Base-by-base conservation (phyloP, 2,113 vertebrate genomes). In the Scomber scombrus region DNA sequence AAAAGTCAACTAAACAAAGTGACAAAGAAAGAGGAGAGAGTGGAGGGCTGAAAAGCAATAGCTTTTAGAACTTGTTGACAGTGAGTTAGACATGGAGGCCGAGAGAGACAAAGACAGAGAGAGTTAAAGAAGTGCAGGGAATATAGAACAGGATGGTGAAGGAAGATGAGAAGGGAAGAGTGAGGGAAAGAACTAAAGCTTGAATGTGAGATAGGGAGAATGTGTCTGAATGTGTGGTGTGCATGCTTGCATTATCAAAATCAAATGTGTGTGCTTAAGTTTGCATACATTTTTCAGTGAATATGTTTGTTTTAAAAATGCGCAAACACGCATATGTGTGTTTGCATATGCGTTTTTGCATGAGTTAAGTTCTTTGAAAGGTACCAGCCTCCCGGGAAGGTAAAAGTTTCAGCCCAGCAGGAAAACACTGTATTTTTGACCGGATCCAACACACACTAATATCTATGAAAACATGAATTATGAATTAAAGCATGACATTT, bases 31-130 rank as follows among this genome's bases (percentile, higher is more conserved):
- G 49, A 45, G 18, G 26, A 55, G 43, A 63, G 15, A 75, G 70
- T 0, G 9, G 50, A 55, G 19, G 51, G 11, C 58, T 23, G 58
- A 51, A 67, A 72, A 71, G 65, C 55, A 80, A 62, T 71, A 43
- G 34, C 51, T 56, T 85, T 68, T 63, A 57, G 46, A 76, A 80
- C 52, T 61, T 81, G 83, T 62, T 83, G 71, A 81, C 68, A 64
- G 66, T 72, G 57, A 64, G 63, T 65, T 55, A 67, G 45, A 87
- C 61, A 81, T 26, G 50, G 58, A 64, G 45, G 72, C 23, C 40
- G 23, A 18, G 43, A 40, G 72, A 78, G 29, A 65, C 70, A 55
- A 51, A 78, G 68, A 85, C 34, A 71, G 71, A 67, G 46, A 31
- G 31, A 69, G 55, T 64, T 56, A 70, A 55, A 56, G 21, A 71